Percentiles rank a stretch among this genome's conserved stretches.
Conservation (phyloP, 2,797 vertebrate genomes). For the Paedocypris micromegethes region DNA sequence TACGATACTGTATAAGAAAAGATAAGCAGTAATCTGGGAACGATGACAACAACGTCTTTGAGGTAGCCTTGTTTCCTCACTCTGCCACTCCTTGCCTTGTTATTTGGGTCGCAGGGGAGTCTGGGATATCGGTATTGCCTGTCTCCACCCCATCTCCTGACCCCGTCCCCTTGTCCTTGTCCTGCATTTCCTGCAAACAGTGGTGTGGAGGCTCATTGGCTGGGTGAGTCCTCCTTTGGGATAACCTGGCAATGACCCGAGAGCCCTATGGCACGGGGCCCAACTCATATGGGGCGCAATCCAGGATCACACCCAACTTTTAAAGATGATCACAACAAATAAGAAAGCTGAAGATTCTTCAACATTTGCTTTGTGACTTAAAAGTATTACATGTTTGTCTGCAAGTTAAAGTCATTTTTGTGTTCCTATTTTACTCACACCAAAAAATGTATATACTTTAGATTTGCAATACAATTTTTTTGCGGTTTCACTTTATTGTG, state of each 20-base stretch:
- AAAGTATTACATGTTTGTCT: too few species aligned
- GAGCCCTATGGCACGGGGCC: conserved; percentile 64
- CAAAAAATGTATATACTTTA: too few species aligned
- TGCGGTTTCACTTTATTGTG: too few species aligned
- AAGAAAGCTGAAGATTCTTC: background rate
- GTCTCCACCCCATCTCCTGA: conserved; percentile 56
- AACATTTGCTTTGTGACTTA: too few species aligned
- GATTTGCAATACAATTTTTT: too few species aligned
- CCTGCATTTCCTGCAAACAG: conserved; percentile 97
- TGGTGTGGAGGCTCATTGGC: conserved; percentile 65
- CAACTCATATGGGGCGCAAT: conserved; percentile 57
- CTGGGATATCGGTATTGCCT: conserved; percentile 55
- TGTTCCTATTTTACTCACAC: too few species aligned
- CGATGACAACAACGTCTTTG: conserved; percentile 51
- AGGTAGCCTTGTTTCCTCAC: conserved; percentile 59
- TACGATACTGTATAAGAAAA: conserved; percentile 23
- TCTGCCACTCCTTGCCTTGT: conserved; percentile 64
- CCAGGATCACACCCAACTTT: conserved; percentile 43
- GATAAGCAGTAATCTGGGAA: conserved; percentile 37
- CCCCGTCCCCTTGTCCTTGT: conserved; percentile 63
- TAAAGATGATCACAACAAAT: background rate
- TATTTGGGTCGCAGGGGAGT: conserved; percentile 58
- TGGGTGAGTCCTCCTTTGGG: conserved; percentile 82
- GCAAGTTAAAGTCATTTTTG: too few species aligned
- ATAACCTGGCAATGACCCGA: conserved; percentile 82